Conservation (phyloP, 2,888 invertebrate genomes). For the Tridacna crocea region DNA sequence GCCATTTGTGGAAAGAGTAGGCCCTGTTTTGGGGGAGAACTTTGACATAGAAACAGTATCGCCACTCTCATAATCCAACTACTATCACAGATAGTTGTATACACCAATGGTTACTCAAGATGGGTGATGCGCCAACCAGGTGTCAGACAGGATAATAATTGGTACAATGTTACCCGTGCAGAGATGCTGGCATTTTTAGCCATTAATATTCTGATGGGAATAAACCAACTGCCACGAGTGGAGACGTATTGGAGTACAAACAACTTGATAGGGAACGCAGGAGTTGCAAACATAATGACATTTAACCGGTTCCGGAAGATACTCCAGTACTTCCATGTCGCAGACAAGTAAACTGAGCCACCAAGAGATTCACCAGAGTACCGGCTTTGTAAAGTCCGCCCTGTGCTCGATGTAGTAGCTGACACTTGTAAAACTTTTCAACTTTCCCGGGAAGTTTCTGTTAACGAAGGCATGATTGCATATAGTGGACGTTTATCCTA, state of each 20-base stretch:
- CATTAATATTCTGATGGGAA: constrained; percentile 46
- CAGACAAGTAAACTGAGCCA: constrained; percentile 4
- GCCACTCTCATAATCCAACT: background rate
- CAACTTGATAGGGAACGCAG: background rate
- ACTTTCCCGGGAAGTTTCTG: constrained; percentile 22
- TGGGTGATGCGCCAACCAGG: background rate
- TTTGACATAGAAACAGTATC: background rate
- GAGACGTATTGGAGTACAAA: constrained; percentile 18
- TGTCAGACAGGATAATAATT: background rate
- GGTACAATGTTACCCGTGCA: background rate
- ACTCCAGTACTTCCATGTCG: constrained; percentile 23
- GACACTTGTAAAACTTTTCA: constrained; percentile 20
- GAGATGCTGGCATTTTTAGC: constrained; percentile 29
- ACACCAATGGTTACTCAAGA: background rate
- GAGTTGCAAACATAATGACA: constrained; percentile 11
- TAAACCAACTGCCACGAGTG: constrained; percentile 28
- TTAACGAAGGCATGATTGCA: constrained; percentile 37
- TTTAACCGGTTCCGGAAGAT: constrained; percentile 17
- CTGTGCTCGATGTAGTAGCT: background rate
- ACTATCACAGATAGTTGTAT: background rate
- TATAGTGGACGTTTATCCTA: constrained; percentile 27
- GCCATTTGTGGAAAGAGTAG: background rate
- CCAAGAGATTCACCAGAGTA: background rate
- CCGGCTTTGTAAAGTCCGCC: constrained; percentile 11
- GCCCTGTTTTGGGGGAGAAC: background rate